phyloP scores from a whole-genome alignment of 2,888 invertebrate species.

The Phragmatobia fuliginosa region DNA sequence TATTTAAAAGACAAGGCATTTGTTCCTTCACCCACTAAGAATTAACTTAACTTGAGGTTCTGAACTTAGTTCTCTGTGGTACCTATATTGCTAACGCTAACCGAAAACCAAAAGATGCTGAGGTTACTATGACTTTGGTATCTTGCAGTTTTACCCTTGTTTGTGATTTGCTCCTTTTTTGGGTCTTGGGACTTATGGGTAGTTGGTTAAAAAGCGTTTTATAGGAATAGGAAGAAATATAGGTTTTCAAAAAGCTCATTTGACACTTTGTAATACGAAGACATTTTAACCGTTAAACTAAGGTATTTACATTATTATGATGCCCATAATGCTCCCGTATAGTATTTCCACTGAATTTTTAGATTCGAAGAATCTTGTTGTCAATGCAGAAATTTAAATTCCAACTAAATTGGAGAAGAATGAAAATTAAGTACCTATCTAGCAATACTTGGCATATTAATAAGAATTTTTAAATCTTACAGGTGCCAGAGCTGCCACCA shows the following conservation, averaged over 20 bases:
- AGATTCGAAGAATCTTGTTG: neutral
- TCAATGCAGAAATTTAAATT: neutral
- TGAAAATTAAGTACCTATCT: neutral
- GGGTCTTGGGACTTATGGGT: neutral
- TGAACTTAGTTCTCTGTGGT: no score
- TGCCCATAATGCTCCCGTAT: neutral
- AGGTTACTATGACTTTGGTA: neutral
- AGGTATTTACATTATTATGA: neutral
- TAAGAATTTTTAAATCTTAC: constrained; percentile 14
- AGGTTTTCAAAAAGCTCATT: neutral
- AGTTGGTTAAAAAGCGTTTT: no score
- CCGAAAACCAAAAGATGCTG: neutral
- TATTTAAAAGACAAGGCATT: neutral
- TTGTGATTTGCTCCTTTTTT: neutral
- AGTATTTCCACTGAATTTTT: neutral
- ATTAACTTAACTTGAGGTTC: neutral
- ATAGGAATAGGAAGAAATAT: no score
- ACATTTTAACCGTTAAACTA: neutral
- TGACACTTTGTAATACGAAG: neutral
- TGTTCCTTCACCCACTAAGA: neutral
- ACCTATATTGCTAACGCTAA: neutral
- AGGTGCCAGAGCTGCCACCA: constrained; percentile 82
- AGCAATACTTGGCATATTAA: neutral
- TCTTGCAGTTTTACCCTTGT: neutral
- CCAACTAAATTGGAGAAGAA: neutral